phyloP scores from a whole-genome alignment of 2,888 invertebrate species.

The Muscina levida region DNA sequence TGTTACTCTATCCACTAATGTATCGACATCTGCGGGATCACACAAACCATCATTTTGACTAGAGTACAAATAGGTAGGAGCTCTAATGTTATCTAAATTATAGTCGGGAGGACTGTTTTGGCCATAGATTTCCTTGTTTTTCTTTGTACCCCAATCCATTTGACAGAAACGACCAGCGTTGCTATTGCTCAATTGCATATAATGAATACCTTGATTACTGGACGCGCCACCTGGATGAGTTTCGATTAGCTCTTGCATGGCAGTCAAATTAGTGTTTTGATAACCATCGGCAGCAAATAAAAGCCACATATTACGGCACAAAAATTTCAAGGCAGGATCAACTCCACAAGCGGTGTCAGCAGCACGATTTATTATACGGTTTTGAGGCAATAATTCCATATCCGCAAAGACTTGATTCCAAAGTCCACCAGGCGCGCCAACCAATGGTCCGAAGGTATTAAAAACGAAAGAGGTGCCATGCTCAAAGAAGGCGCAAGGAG shows the following conservation, averaged over 20 bases:
- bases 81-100: slow-evolving; percentile 72
- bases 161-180: slow-evolving; percentile 72
- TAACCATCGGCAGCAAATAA: slow-evolving; percentile 73
- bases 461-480: slow-evolving; percentile 80
- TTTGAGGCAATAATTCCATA: slow-evolving; percentile 72
- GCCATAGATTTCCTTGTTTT: slow-evolving; percentile 70
- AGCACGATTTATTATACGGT: slow-evolving; percentile 70
- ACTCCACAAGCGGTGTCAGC: slow-evolving; percentile 70
- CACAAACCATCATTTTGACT: slow-evolving; percentile 74
- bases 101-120: slow-evolving; percentile 73
- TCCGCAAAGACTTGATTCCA: slow-evolving; percentile 70
- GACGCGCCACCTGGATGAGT: slow-evolving; percentile 76
- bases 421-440: slow-evolving; percentile 72
- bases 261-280: slow-evolving; percentile 71
- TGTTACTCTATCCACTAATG: slow-evolving; percentile 67
- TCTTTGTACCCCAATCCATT: slow-evolving; percentile 73
- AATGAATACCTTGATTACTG: slow-evolving; percentile 76
- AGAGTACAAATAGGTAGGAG: slow-evolving; percentile 73
- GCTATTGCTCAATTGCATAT: slow-evolving; percentile 68
- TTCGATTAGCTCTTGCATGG: slow-evolving; percentile 71
- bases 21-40: slow-evolving; percentile 73
- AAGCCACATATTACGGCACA: slow-evolving; percentile 72
- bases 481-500: slow-evolving; percentile 80
- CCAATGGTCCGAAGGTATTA: slow-evolving; percentile 77
- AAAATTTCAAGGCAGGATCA: slow-evolving; percentile 56